phyloP scores from a whole-genome alignment of 2,888 invertebrate genomes.

The Rhopalosiphum nymphaeae region DNA sequence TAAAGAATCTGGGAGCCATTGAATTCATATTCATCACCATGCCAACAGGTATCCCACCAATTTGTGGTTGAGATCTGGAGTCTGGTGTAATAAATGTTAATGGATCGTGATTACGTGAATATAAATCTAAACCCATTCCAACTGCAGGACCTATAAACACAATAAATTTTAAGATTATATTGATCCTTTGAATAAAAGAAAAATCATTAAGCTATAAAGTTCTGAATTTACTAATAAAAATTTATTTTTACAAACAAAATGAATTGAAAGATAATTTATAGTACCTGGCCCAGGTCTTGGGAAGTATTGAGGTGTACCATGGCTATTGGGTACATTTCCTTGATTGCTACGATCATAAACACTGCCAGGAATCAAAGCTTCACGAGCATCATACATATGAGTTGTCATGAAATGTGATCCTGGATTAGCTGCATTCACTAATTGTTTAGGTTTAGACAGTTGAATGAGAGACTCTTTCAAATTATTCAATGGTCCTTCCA shows the following conservation, averaged over 20 bases:
- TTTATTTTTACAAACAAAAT: not conserved
- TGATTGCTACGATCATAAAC: slow-evolving; percentile 84
- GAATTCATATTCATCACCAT: slow-evolving; percentile 94
- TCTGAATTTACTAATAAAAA: not conserved
- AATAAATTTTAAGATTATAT: slow-evolving; percentile 2
- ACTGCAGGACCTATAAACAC: slow-evolving; percentile 41
- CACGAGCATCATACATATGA: slow-evolving; percentile 96
- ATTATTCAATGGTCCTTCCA: slow-evolving; percentile 97
- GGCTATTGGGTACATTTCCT: slow-evolving; percentile 65
- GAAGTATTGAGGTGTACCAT: slow-evolving; percentile 65
- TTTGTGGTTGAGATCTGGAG: slow-evolving; percentile 77
- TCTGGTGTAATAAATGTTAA: slow-evolving; percentile 93
- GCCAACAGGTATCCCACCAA: slow-evolving; percentile 81
- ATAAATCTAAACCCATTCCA: slow-evolving; percentile 73
- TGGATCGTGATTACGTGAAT: slow-evolving; percentile 84
- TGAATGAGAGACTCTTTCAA: slow-evolving; percentile 96
- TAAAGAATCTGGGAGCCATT: slow-evolving; percentile 82
- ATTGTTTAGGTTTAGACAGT: slow-evolving; percentile 96
- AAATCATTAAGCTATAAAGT: not conserved
- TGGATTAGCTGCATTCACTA: slow-evolving; percentile 94
- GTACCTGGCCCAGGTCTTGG: slow-evolving; percentile 65
- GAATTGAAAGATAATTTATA: not conserved
- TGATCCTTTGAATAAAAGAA: not conserved
- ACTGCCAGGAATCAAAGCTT: slow-evolving; percentile 93
- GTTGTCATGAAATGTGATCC: slow-evolving; percentile 98